Percentiles rank a stretch among this genome's conserved stretches.
These are phyloP conservation scores for Caenorhabditis latens DNA, from an alignment of 1,140 invertebrate genomes.

Conservation along the genomic window DNA sequence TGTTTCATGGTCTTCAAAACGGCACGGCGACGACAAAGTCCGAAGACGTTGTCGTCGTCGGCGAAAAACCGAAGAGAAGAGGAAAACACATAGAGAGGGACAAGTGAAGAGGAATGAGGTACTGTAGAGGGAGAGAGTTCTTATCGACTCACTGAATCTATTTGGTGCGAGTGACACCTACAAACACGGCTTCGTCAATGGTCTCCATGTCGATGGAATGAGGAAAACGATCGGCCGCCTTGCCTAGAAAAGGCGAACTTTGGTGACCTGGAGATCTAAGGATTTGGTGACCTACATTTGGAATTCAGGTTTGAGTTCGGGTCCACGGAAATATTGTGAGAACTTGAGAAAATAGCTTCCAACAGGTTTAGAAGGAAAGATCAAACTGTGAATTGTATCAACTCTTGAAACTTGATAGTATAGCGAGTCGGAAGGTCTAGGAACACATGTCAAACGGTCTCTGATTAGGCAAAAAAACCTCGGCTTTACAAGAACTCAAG, in stretches of 20 bases:
- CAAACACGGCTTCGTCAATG: conserved; percentile 36
- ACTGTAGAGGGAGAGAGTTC: not conserved
- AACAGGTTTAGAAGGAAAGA: no score
- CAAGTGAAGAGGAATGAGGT: conserved; percentile 23
- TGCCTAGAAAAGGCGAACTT: not conserved
- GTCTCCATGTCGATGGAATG: not conserved
- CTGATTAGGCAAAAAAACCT: no score
- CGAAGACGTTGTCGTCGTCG: not conserved
- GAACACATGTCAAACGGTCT: no score
- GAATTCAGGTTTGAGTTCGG: not conserved
- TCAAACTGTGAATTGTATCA: no score
- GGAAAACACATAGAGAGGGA: not conserved
- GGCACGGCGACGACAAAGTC: not conserved
- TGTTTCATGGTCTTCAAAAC: conserved; percentile 52
- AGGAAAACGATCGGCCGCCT: conserved; percentile 20
- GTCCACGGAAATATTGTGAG: not conserved
- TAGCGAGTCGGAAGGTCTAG: no score
- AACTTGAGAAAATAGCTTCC: no score
- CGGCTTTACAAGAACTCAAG: no score
- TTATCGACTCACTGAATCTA: conserved; percentile 44
- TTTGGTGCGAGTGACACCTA: conserved; percentile 37
- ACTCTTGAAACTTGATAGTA: no score
- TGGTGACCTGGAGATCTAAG: conserved; percentile 7
- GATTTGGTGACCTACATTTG: not conserved
- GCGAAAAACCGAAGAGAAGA: not conserved